Base-by-base conservation (phyloP, 2,888 invertebrate species). In the Polydrusus pterygomalis region DNA sequence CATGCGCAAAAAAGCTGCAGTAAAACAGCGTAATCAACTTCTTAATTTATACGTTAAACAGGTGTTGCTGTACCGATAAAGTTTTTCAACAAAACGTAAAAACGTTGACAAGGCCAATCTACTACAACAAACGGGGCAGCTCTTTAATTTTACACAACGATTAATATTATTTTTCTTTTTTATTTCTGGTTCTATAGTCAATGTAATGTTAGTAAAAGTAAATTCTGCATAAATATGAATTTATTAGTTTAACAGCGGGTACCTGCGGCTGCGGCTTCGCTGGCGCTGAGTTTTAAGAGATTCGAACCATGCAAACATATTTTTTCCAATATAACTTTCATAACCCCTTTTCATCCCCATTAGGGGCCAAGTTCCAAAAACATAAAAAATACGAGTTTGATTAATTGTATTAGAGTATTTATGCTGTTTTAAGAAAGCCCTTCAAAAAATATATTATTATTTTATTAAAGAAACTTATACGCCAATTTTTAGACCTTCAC, bases 11-110 rank as follows among this genome's bases (percentile, higher is more conserved):
- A 69, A 69, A 60, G 17, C 40, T 60, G 60, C 62, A 70, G 49
- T 13, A 60, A 62, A 60, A 70, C 30, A 38, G 11, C 49, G 34
- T 49, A 70, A 70, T 60, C 47, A 62, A 38, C 49, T 60, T 60
- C 60, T 70, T 70, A 62, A 70, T 70, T 70, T 70, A 70, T 70
- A 62, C 49, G 34, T 60, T 70, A 60, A 60, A 47, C 70, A 70
- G 62, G 62, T 70, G 70, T 70, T 70, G 62, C 62, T 45, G 49
- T 40, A 58, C 47, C 70, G 30, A 62, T 62, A 70, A 70, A 70
- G 60, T 47, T 70, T 65, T 62, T 62, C 62, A 20, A 47, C 49
- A 62, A 70, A 70, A 60, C 49, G 60, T 70, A 60, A 60, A 62
- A 70, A 70, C 47, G 51, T 34, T 47, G 60, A 70, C 54, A 70